Evolutionary conservation across 2,113 vertebrate genomes (phyloP).

Genomic region (Xiphophorus maculatus): DNA sequence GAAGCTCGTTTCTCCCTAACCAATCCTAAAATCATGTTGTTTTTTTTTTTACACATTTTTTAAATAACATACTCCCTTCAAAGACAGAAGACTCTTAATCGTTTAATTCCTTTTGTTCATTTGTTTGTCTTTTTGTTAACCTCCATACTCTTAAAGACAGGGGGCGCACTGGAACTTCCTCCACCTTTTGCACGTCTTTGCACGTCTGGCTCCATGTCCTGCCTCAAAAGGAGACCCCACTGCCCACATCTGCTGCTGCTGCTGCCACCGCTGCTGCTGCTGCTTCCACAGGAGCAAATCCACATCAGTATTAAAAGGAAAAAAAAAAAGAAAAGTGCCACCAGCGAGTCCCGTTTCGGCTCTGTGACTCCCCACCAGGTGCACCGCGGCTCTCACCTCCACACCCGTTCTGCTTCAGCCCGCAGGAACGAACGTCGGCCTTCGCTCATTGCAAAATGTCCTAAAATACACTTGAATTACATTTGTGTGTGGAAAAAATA

Average conservation of each 20-base stretch:
- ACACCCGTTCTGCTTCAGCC: slow-evolving; percentile 1
- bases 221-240: slow-evolving; percentile 26
- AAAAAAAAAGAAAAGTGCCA: slow-evolving; percentile 16
- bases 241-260: slow-evolving; percentile 39
- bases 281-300: slow-evolving; percentile 55
- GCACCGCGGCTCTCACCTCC: slow-evolving; percentile 31
- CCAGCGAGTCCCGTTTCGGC: slow-evolving; percentile 36
- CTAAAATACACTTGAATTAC: slow-evolving; percentile 41
- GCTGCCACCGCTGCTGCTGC: slow-evolving; percentile 30
- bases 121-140: slow-evolving; percentile 12
- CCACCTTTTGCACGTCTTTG: slow-evolving; percentile 65
- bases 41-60: slow-evolving; percentile 37
- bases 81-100: slow-evolving; percentile 24
- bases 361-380: slow-evolving; percentile 19
- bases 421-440: slow-evolving; percentile 13
- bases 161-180: slow-evolving; percentile 50
- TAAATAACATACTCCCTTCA: slow-evolving; percentile 17
- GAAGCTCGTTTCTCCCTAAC: slow-evolving; percentile 35
- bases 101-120: slow-evolving; percentile 36
- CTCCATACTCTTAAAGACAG: slow-evolving; percentile 31
- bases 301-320: slow-evolving; percentile 67
- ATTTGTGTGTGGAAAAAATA: slow-evolving; percentile 45
- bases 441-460: slow-evolving; percentile 19
- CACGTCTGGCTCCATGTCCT: slow-evolving; percentile 55
- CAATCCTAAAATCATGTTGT: slow-evolving; percentile 20